Conservation (phyloP, 2,888 invertebrate species). For the Mimumesa dahlbomi region DNA sequence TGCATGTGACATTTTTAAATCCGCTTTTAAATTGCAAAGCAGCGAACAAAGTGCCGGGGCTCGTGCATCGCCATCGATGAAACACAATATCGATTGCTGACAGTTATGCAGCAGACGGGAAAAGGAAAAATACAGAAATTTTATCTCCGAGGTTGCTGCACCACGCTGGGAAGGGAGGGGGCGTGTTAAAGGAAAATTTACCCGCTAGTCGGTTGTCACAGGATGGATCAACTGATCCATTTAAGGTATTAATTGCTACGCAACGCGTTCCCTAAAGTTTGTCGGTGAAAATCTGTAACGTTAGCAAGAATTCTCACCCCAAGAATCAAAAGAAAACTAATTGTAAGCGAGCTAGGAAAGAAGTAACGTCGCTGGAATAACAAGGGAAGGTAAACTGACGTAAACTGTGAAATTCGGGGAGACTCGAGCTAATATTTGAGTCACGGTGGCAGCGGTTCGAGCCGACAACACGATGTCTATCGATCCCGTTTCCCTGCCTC, state of each 20-base stretch:
- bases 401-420: background rate
- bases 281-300: too few relatives aligned
- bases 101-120: slow-evolving; percentile 6
- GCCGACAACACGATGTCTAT: background rate
- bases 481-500: background rate
- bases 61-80: slow-evolving; percentile 21
- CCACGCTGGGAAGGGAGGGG: slow-evolving; percentile 5
- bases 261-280: too few relatives aligned
- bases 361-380: too few relatives aligned
- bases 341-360: too few relatives aligned
- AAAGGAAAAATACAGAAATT: background rate
- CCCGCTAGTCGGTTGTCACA: slow-evolving; percentile 1
- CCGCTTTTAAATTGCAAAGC: slow-evolving; percentile 14
- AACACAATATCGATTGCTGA: slow-evolving; percentile 36
- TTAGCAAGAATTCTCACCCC: too few relatives aligned
- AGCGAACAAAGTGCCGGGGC: background rate
- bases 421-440: background rate
- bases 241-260: too few relatives aligned
- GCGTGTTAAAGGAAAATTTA: slow-evolving; percentile 44
- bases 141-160: slow-evolving; percentile 9
- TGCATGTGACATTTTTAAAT: slow-evolving; percentile 20
- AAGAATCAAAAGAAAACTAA: too few relatives aligned
- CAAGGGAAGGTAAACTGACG: too few relatives aligned
- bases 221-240: slow-evolving; percentile 41
- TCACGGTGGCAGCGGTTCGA: background rate